phyloP scores from a whole-genome alignment of 2,113 vertebrate genomes.

The Nothocercus nigrocapillus region DNA sequence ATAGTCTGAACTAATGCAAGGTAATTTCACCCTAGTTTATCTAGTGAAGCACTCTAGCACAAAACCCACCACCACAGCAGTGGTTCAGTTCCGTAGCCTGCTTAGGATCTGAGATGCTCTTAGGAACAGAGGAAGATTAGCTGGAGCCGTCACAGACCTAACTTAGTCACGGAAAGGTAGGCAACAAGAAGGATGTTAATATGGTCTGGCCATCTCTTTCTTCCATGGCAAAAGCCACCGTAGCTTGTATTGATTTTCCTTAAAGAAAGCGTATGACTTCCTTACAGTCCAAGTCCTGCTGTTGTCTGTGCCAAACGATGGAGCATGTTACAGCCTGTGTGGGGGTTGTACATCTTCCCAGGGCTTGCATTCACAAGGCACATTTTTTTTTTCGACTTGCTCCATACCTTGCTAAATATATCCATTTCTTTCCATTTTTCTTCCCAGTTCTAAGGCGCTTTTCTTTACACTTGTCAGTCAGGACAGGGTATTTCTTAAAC shows the following conservation, averaged over 20 bases:
- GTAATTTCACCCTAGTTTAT: constrained; percentile 60
- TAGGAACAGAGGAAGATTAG: not conserved
- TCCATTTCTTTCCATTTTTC: not conserved
- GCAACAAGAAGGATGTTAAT: not conserved
- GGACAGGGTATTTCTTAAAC: not conserved
- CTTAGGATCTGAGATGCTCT: not conserved
- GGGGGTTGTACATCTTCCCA: not conserved
- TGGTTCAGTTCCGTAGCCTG: not conserved
- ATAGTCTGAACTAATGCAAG: constrained; percentile 68
- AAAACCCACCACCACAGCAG: not conserved
- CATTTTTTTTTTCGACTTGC: not conserved
- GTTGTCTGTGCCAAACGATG: not conserved
- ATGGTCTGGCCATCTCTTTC: not conserved
- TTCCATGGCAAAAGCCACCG: not conserved
- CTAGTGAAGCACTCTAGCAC: not conserved
- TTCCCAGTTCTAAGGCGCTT: not conserved
- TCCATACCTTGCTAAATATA: not conserved
- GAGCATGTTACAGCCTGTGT: not conserved
- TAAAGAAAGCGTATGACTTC: not conserved
- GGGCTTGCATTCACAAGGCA: not conserved
- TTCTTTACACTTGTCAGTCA: not conserved
- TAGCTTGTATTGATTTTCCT: not conserved
- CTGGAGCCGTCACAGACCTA: not conserved
- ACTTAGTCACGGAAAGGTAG: not conserved
- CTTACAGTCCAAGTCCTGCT: not conserved